Percentiles rank a stretch among this genome's conserved stretches.
These are phyloP conservation scores for Crotalus helleri DNA, from an alignment of 2,113 vertebrate species.

Conservation along the genomic window DNA sequence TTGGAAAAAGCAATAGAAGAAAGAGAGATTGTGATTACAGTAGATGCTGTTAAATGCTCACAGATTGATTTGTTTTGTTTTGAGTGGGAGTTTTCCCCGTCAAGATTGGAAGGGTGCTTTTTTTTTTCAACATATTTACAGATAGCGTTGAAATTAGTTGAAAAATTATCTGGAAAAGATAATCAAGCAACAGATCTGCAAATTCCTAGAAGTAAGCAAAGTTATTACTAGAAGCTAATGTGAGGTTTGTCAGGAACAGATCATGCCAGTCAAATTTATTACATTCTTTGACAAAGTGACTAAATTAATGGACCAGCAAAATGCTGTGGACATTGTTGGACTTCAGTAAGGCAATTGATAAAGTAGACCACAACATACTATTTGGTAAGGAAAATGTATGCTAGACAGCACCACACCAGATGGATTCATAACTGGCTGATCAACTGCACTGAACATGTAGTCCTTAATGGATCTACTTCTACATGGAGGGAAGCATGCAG, in stretches of 20 bases:
- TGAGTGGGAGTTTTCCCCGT: background rate
- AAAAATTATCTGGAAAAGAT: background rate
- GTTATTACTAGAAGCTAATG: background rate
- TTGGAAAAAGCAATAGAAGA: conserved; percentile 10
- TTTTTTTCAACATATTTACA: background rate
- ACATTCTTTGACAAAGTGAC: background rate
- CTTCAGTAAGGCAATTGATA: background rate
- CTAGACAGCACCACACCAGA: background rate
- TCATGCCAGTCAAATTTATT: background rate
- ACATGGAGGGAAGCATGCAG: no score
- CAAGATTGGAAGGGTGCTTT: background rate
- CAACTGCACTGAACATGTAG: no score
- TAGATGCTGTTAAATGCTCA: background rate
- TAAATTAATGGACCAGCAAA: background rate
- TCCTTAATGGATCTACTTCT: no score
- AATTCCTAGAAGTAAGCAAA: background rate
- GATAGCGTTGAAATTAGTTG: background rate
- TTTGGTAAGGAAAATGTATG: background rate
- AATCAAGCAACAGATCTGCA: background rate
- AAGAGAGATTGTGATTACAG: background rate
- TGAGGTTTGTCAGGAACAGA: background rate
- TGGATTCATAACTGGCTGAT: no score
- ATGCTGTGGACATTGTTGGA: background rate
- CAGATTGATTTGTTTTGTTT: background rate
- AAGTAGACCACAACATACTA: background rate